phyloP scores from a whole-genome alignment of 2,888 invertebrate species.

The Nomada hirtipes region DNA sequence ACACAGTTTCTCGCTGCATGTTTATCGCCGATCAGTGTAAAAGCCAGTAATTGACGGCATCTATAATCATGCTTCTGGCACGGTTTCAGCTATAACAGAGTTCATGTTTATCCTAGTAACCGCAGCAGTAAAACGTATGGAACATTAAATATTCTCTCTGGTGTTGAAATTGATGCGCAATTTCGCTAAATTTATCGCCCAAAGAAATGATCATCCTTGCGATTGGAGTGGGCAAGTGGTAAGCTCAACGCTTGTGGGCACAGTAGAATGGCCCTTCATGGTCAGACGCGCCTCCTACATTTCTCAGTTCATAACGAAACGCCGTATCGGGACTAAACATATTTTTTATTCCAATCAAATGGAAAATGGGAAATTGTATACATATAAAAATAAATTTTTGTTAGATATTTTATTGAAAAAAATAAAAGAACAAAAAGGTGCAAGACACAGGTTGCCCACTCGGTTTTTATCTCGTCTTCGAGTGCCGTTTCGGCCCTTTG shows the following conservation, averaged over 20 bases:
- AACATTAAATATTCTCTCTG: background rate
- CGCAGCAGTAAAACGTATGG: background rate
- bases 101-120: background rate
- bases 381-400: background rate
- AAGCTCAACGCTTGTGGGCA: background rate
- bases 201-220: background rate
- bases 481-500: background rate
- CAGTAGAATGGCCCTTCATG: constrained; percentile 23
- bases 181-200: background rate
- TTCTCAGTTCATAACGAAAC: background rate
- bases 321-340: background rate
- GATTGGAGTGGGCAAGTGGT: constrained; percentile 6
- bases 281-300: constrained; percentile 1
- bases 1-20: background rate
- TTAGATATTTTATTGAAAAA: background rate
- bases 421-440: background rate
- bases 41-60: background rate
- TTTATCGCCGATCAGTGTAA: constrained; percentile 24
- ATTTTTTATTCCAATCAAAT: background rate
- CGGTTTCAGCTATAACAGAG: constrained; percentile 18
- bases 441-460: too few relatives aligned
- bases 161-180: background rate
- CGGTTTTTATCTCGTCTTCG: background rate
- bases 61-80: constrained; percentile 17
- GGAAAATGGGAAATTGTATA: too few relatives aligned